phyloP scores from a whole-genome alignment of 2,888 invertebrate genomes.

The Melipona beecheii region DNA sequence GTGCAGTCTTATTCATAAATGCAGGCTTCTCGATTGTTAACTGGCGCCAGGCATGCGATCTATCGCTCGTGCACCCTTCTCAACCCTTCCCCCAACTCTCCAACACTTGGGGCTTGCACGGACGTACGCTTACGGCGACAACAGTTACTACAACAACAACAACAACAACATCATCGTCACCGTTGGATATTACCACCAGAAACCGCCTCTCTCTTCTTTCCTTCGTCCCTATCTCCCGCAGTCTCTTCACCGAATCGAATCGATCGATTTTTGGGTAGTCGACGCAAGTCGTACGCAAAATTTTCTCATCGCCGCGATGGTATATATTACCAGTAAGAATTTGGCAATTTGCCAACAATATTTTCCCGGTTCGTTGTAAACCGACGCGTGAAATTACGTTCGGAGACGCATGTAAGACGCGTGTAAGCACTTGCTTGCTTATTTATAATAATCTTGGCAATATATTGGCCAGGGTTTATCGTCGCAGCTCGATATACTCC shows the following conservation, averaged over 20 bases:
- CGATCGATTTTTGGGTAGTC: not conserved
- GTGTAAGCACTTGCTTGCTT: too few species aligned
- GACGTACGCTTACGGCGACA: not conserved
- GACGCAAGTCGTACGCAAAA: not conserved
- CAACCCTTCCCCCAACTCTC: not conserved
- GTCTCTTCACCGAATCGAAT: slow-evolving; percentile 12
- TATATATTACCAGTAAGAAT: too few species aligned
- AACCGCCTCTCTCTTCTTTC: not conserved
- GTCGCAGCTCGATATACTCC: not conserved
- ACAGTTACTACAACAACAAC: not conserved
- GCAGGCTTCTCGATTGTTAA: slow-evolving; percentile 78
- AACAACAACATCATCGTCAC: too few species aligned
- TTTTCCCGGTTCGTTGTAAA: too few species aligned
- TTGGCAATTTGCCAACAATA: too few species aligned
- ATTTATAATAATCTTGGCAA: too few species aligned
- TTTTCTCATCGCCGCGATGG: too few species aligned
- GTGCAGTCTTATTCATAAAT: slow-evolving; percentile 79
- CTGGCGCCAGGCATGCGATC: slow-evolving; percentile 78
- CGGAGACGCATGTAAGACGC: too few species aligned
- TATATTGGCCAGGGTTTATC: not conserved
- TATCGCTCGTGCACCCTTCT: slow-evolving; percentile 33
- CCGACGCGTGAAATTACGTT: too few species aligned
- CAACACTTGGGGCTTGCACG: slow-evolving; percentile 15
- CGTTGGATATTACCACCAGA: not conserved
- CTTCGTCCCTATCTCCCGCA: not conserved